phyloP scores from a whole-genome alignment of 2,888 invertebrate genomes.

The Octonoba sinensis region DNA sequence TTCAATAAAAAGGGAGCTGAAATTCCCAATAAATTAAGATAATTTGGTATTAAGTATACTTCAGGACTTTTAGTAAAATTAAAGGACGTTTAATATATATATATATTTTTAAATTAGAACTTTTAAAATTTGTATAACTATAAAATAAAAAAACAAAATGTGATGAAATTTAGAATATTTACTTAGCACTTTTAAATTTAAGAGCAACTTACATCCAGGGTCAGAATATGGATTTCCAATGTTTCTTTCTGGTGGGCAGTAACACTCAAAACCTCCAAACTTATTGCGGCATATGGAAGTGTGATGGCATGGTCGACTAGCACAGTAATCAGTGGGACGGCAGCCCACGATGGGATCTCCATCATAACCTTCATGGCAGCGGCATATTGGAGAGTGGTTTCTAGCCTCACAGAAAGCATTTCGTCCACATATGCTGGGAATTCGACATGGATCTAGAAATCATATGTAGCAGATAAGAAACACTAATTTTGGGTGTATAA shows the following conservation, averaged over 20 bases:
- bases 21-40: no score
- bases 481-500: neutral
- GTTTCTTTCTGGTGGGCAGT: conserved; percentile 79
- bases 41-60: no score
- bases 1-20: no score
- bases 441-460: conserved; percentile 79
- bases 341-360: conserved; percentile 84
- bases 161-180: neutral
- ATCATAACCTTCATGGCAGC: conserved; percentile 84
- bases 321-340: conserved; percentile 83
- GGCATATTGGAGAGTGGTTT: conserved; percentile 68
- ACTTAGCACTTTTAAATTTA: neutral
- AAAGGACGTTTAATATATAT: no score
- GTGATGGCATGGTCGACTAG: conserved; percentile 81
- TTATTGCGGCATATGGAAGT: conserved; percentile 84
- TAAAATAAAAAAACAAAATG: no score
- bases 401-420: conserved; percentile 79
- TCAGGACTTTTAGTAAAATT: no score
- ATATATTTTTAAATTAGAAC: no score
- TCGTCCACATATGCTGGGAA: conserved; percentile 78
- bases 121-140: no score
- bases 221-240: conserved; percentile 81
- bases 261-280: conserved; percentile 83
- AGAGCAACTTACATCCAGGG: conserved; percentile 76
- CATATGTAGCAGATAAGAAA: neutral